These are phyloP conservation scores for Hemibagrus wyckioides DNA, from an alignment of 2,113 vertebrate genomes.

Conservation along the genomic window DNA sequence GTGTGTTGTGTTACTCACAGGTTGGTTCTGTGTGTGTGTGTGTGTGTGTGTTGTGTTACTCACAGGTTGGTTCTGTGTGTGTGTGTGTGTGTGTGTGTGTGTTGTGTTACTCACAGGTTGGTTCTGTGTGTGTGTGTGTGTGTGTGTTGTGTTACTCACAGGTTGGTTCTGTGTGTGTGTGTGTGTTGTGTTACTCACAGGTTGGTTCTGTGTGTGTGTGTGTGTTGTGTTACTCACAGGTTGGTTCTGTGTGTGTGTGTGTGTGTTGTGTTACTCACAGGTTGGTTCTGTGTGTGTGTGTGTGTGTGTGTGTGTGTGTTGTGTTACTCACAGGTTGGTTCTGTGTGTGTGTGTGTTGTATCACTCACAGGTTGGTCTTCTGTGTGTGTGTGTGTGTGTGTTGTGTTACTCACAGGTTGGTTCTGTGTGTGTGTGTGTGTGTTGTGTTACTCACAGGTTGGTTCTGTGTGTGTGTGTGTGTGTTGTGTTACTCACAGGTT, in stretches of 20 bases:
- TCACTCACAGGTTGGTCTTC: not conserved
- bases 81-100: constrained; percentile 5
- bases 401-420: not conserved
- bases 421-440: not conserved
- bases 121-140: not conserved
- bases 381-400: constrained; percentile 5
- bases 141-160: not conserved
- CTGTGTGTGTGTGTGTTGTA: not conserved
- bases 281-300: not conserved
- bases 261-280: not conserved
- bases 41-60: not conserved
- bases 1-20: not conserved
- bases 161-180: not conserved
- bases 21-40: not conserved
- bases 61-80: not conserved
- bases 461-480: not conserved
- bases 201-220: not conserved
- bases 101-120: not conserved
- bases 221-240: not conserved
- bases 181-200: not conserved
- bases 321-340: not conserved
- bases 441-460: not conserved
- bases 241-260: not conserved
- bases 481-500: not conserved
- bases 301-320: constrained; percentile 13